phyloP scores from a whole-genome alignment of 2,113 vertebrate species.

The Trinectes maculatus region DNA sequence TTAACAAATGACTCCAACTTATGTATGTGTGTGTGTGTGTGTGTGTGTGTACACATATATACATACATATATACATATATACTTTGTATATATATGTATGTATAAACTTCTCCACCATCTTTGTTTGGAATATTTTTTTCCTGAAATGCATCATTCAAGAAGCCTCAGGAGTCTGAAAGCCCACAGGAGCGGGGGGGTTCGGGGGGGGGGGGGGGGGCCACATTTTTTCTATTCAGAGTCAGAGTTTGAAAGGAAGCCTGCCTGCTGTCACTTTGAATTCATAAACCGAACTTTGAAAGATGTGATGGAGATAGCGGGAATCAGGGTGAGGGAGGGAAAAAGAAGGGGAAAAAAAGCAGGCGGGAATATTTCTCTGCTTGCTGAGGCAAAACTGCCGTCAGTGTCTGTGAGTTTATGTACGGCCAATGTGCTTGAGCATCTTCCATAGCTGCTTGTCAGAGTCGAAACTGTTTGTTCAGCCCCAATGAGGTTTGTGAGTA shows the following conservation, averaged over 20 bases:
- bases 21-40: not conserved
- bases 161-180: slow-evolving; percentile 41
- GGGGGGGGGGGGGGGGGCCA: too few species aligned
- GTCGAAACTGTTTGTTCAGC: slow-evolving; percentile 3
- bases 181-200: slow-evolving; percentile 52
- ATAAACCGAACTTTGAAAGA: slow-evolving; percentile 54
- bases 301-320: slow-evolving; percentile 40
- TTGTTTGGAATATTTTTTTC: slow-evolving; percentile 26
- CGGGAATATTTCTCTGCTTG: slow-evolving; percentile 44
- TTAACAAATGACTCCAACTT: slow-evolving; percentile 33
- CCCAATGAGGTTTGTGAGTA: slow-evolving; percentile 13
- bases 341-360: slow-evolving; percentile 18
- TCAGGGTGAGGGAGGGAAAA: slow-evolving; percentile 14
- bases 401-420: slow-evolving; percentile 42
- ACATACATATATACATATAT: too few species aligned
- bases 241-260: slow-evolving; percentile 57
- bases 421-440: slow-evolving; percentile 26
- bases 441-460: slow-evolving; percentile 23
- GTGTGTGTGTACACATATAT: not conserved
- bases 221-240: slow-evolving; percentile 62
- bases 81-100: not conserved
- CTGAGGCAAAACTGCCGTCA: slow-evolving; percentile 42
- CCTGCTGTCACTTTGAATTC: slow-evolving; percentile 54
- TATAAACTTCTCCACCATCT: slow-evolving; percentile 16
- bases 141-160: slow-evolving; percentile 47